Base-by-base conservation (phyloP, 2,888 invertebrate species). In the Aleiodes leptofemur region DNA sequence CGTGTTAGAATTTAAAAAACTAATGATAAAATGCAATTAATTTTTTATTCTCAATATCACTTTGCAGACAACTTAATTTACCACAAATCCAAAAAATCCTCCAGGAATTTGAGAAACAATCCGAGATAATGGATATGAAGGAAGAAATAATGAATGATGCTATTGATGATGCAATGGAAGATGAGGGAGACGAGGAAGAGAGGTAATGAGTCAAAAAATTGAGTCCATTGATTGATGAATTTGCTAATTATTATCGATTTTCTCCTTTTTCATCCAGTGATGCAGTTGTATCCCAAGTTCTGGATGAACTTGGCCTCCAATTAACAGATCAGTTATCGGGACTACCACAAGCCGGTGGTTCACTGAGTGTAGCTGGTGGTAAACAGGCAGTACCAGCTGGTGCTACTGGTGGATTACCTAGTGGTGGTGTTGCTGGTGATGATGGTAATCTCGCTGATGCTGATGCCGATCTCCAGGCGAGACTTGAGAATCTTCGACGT, bases 111-210 rank as follows among this genome's bases (percentile, higher is more conserved):
- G 99, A 99, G 90, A 99, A 98, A 88, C 99, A 99, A 89, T 97
- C 98, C 0, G 99, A 99, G 91, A 98, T 99, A 73, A 99, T 99
- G 99, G 99, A 99, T 88, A 99, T 99, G 99, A 99, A 99, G 89
- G 99, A 99, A 90, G 99, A 99, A 91, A 97, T 99, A 93, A 99
- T 99, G 95, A 98, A 97, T 88, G 99, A 99, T 90, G 98, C 98
- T 68, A 99, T 99, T 86, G 99, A 99, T 90, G 99, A 99, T 91
- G 99, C 99, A 0, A 98, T 99, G 96, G 99, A 97, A 84, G 99
- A 96, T 80, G 99, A 98, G 87, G 98, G 95, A 61, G 99, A 99
- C 88, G 98, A 98, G 88, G 98, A 98, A 87, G 99, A 99, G 91
- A 97, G 95, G 96, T 96, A 89, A 53, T 16, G n/a, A 51, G 14